Evolutionary conservation across 2,888 invertebrate genomes (phyloP).

Genomic region (Agrotis puta): DNA sequence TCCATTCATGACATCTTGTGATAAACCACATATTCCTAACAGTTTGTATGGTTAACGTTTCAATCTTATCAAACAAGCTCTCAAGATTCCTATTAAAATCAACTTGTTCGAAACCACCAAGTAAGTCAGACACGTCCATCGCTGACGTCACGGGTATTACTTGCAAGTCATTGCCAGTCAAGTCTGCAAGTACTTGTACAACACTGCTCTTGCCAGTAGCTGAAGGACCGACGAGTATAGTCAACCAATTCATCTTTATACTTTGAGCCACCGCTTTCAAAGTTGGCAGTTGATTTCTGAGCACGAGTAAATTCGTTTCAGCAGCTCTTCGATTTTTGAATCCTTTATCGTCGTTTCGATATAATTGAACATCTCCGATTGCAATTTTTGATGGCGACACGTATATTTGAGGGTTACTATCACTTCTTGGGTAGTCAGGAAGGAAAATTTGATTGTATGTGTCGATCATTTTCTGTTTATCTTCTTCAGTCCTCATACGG

Average conservation of each 20-base stretch:
- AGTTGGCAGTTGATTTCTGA: slow-evolving; percentile 91
- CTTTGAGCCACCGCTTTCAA: slow-evolving; percentile 96
- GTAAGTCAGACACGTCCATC: slow-evolving; percentile 98
- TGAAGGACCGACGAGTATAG: slow-evolving; percentile 95
- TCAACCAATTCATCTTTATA: slow-evolving; percentile 97
- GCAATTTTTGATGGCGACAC: slow-evolving; percentile 91
- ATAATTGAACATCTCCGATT: slow-evolving; percentile 92
- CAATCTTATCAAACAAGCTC: slow-evolving; percentile 91
- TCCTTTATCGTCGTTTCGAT: slow-evolving; percentile 82
- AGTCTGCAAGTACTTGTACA: slow-evolving; percentile 94
- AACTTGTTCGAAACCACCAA: slow-evolving; percentile 99
- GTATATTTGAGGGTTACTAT: slow-evolving; percentile 90
- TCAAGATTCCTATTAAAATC: slow-evolving; percentile 94
- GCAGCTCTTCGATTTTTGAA: slow-evolving; percentile 79
- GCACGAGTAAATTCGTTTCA: slow-evolving; percentile 84
- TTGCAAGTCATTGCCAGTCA: slow-evolving; percentile 94
- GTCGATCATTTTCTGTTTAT: slow-evolving; percentile 93
- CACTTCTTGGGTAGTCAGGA: slow-evolving; percentile 87
- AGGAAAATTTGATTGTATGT: slow-evolving; percentile 88
- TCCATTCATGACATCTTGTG: slow-evolving; percentile 71
- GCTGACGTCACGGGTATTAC: slow-evolving; percentile 96
- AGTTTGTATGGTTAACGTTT: slow-evolving; percentile 88
- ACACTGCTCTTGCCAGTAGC: slow-evolving; percentile 95
- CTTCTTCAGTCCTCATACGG: slow-evolving; percentile 95
- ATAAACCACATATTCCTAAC: slow-evolving; percentile 86